phyloP scores from a whole-genome alignment of 2,888 invertebrate species.

The Panorpa germanica region DNA sequence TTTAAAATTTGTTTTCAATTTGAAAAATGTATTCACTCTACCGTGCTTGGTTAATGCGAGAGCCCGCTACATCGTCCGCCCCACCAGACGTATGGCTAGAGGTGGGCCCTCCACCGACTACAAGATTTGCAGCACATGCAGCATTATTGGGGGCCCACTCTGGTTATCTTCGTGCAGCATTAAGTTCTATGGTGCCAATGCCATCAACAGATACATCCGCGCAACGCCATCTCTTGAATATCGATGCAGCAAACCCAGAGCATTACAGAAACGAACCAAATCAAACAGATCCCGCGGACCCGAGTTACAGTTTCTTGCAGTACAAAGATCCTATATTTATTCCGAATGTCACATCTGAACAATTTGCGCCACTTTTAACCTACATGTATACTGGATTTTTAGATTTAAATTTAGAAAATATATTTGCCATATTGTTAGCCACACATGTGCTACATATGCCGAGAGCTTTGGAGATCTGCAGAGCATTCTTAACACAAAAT shows the following conservation, averaged over 20 bases:
- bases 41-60: slow-evolving; percentile 28
- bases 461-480: slow-evolving; percentile 45
- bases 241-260: too few relatives aligned
- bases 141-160: slow-evolving; percentile 45
- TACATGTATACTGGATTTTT: slow-evolving; percentile 60
- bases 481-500: slow-evolving; percentile 36
- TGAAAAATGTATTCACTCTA: slow-evolving; percentile 29
- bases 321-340: slow-evolving; percentile 23
- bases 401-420: slow-evolving; percentile 47
- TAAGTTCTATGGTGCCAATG: slow-evolving; percentile 19
- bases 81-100: slow-evolving; percentile 43
- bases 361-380: slow-evolving; percentile 45
- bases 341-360: slow-evolving; percentile 35
- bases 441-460: slow-evolving; percentile 59
- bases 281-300: too few relatives aligned
- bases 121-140: slow-evolving; percentile 48
- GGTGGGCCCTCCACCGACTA: slow-evolving; percentile 37
- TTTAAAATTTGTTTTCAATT: too few relatives aligned
- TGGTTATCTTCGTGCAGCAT: slow-evolving; percentile 49
- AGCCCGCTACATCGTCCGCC: slow-evolving; percentile 15
- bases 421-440: slow-evolving; percentile 49
- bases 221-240: too few relatives aligned
- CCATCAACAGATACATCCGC: too few relatives aligned
- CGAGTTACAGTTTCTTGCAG: too few relatives aligned
- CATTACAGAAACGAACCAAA: slow-evolving; percentile 9